These are phyloP conservation scores for Heliopora coerulea DNA, from an alignment of 92 coral and sea anemone species.

Conservation along the genomic window DNA sequence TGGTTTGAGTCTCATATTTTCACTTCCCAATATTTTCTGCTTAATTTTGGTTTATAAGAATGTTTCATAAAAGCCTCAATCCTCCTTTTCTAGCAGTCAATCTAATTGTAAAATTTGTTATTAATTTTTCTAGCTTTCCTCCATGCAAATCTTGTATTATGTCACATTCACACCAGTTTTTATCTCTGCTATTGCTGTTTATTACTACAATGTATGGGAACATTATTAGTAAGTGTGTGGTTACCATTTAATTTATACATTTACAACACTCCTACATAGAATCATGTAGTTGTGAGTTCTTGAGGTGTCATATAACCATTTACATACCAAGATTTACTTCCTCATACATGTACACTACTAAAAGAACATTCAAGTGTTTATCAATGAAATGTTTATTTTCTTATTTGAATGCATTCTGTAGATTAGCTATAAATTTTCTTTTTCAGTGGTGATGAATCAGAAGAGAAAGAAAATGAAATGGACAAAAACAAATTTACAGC, in stretches of 20 bases:
- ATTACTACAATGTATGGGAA: conserved; percentile 83
- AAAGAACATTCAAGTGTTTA: too few species aligned
- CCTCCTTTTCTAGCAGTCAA: too few species aligned
- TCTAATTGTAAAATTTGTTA: neutral
- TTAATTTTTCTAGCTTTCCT: conserved; percentile 54
- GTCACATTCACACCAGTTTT: conserved; percentile 77
- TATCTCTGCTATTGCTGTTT: conserved; percentile 63
- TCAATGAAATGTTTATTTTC: neutral
- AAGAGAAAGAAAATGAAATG: neutral
- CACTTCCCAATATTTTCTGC: too few species aligned
- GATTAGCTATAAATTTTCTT: neutral
- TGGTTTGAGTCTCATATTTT: too few species aligned
- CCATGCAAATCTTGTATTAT: conserved; percentile 69
- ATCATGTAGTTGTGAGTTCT: too few species aligned
- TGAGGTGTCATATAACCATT: too few species aligned
- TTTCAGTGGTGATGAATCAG: conserved; percentile 33
- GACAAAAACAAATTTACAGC: neutral
- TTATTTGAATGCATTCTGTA: neutral
- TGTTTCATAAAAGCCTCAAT: too few species aligned
- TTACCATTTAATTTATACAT: neutral
- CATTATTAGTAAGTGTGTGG: conserved; percentile 83
- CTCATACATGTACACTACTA: too few species aligned
- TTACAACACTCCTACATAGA: too few species aligned
- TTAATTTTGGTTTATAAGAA: too few species aligned
- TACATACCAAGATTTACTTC: too few species aligned